phyloP scores from a whole-genome alignment of 2,888 invertebrate genomes.

The Rhabditophanes sp. region DNA sequence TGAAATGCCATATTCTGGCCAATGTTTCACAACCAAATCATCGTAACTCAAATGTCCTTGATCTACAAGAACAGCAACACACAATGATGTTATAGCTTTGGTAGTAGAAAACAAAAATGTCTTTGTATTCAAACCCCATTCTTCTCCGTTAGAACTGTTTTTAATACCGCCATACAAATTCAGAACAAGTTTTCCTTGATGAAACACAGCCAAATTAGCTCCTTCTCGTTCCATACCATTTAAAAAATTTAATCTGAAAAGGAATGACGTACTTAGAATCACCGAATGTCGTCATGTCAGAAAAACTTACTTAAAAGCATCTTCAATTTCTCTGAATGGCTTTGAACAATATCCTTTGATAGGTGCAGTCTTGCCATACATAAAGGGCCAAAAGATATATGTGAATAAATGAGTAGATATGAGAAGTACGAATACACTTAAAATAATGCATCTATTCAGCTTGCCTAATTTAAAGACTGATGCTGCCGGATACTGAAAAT shows the following conservation, averaged over 20 bases:
- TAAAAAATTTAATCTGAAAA: constrained; percentile 43
- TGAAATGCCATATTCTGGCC: constrained; percentile 47
- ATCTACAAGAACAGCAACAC: constrained; percentile 43
- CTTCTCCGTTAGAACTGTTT: constrained; percentile 36
- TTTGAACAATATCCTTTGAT: too few relatives aligned
- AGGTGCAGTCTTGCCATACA: too few relatives aligned
- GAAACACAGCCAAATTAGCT: constrained; percentile 45
- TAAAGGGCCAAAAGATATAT: too few relatives aligned
- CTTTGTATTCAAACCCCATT: constrained; percentile 45
- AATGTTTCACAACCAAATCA: constrained; percentile 41
- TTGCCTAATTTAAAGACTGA: too few relatives aligned
- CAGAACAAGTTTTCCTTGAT: constrained; percentile 45
- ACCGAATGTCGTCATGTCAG: too few relatives aligned
- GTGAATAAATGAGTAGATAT: too few relatives aligned
- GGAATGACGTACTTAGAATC: too few relatives aligned
- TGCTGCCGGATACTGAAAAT: too few relatives aligned
- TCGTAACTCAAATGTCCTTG: constrained; percentile 45
- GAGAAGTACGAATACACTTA: too few relatives aligned
- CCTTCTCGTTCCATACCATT: constrained; percentile 44
- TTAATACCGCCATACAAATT: constrained; percentile 47
- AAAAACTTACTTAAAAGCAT: too few relatives aligned
- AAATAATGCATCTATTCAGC: too few relatives aligned
- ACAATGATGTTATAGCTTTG: constrained; percentile 39
- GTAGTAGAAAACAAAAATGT: constrained; percentile 45
- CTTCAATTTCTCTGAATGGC: too few relatives aligned